phyloP scores from a whole-genome alignment of 2,797 vertebrate genomes.

The Helarctos malayanus region DNA sequence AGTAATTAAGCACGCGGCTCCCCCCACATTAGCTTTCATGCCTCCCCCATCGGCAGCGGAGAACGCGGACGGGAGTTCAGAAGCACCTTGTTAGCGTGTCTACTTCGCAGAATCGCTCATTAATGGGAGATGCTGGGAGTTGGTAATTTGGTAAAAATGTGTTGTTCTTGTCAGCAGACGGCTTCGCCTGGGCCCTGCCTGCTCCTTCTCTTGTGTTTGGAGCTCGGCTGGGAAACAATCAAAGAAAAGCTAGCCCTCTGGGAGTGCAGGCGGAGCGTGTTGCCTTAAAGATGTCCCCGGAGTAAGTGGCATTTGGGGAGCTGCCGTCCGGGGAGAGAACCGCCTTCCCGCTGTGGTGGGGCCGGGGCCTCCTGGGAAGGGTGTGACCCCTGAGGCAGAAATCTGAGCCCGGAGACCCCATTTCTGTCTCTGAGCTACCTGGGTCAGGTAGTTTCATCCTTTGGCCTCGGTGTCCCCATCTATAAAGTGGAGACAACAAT shows the following conservation, averaged over 20 bases:
- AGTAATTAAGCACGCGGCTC: not conserved
- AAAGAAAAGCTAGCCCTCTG: not conserved
- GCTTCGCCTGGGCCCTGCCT: not conserved
- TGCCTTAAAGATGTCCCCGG: not conserved
- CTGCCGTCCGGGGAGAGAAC: fast-evolving
- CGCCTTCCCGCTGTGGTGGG: fast-evolving
- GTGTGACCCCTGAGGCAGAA: not conserved
- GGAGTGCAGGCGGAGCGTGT: not conserved
- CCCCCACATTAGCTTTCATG: not conserved
- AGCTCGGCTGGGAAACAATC: not conserved
- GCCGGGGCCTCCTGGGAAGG: not conserved
- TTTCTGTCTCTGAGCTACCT: not conserved
- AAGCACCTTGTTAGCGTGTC: conserved; percentile 3
- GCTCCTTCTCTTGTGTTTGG: not conserved
- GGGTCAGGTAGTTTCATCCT: not conserved
- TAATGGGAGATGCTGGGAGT: conserved; percentile 29
- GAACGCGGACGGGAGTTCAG: not conserved
- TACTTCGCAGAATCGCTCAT: not conserved
- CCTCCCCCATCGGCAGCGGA: not conserved
- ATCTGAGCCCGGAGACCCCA: fast-evolving
- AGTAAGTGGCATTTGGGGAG: not conserved
- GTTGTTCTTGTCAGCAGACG: not conserved
- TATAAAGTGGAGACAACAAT: fast-evolving
- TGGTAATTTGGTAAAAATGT: conserved; percentile 10
- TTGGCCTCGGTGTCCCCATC: not conserved